Conservation (phyloP, 1,140 invertebrate species). For the Solen grandis region DNA sequence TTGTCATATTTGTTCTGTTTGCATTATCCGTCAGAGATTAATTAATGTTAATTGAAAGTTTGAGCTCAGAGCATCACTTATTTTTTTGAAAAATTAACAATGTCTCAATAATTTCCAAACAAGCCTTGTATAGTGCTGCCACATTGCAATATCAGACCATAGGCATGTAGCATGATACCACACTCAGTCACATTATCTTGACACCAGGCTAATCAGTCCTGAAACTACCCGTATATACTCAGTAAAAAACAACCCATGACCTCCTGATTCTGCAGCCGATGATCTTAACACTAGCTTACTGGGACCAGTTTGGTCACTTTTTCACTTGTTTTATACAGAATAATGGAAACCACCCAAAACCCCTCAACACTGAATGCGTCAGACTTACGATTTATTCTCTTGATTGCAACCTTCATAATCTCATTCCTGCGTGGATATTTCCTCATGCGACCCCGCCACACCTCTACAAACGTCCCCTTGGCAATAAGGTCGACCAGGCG, state of each 20-base stretch:
- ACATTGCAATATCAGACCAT: background rate
- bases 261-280: background rate
- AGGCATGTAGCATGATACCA: background rate
- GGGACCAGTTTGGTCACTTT: background rate
- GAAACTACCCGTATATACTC: background rate
- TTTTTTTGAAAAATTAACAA: too few species aligned
- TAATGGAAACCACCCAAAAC: too few species aligned
- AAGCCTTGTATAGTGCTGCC: background rate
- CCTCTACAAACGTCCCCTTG: conserved; percentile 73
- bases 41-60: too few species aligned
- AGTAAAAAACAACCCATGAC: background rate
- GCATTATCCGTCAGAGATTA: too few species aligned
- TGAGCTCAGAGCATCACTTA: too few species aligned
- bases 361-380: too few species aligned
- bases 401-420: conserved; percentile 73
- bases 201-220: background rate
- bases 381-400: conserved; percentile 71
- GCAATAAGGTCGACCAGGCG: conserved; percentile 71
- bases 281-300: background rate
- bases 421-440: conserved; percentile 70
- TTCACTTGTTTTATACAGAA: too few species aligned
- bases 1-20: too few species aligned
- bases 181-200: background rate
- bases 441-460: conserved; percentile 75
- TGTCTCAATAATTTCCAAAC: too few species aligned